phyloP scores from a whole-genome alignment of 1,140 invertebrate genomes.

The Zaprionus lachaisei region DNA sequence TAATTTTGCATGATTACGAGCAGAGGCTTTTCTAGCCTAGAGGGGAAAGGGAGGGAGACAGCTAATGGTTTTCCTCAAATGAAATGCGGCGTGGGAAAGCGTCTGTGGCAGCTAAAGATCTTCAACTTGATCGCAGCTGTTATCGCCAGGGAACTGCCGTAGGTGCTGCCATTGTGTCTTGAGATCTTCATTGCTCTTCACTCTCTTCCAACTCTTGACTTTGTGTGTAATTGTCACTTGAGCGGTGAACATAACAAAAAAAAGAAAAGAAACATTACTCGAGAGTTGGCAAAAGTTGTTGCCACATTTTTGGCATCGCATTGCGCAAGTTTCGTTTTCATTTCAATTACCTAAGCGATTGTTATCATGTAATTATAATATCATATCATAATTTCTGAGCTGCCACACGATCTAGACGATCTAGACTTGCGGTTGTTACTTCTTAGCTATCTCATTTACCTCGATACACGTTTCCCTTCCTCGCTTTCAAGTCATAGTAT shows the following conservation, averaged over 20 bases:
- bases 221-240: constrained; percentile 58
- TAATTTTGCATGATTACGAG: constrained; percentile 71
- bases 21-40: constrained; percentile 13
- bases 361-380: not conserved
- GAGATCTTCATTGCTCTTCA: constrained; percentile 51
- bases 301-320: constrained; percentile 31
- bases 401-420: not conserved
- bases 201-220: constrained; percentile 2
- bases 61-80: constrained; percentile 29
- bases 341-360: constrained; percentile 21
- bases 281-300: constrained; percentile 33
- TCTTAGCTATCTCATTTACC: not conserved
- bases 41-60: not conserved
- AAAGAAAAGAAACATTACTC: constrained; percentile 17
- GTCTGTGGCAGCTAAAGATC: constrained; percentile 8
- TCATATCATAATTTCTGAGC: not conserved
- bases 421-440: constrained; percentile 2
- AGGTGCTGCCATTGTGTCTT: constrained; percentile 7
- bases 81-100: constrained; percentile 43
- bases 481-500: too few relatives aligned
- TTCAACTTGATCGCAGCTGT: constrained; percentile 11
- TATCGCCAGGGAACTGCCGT: not conserved
- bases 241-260: not conserved
- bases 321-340: constrained; percentile 61
- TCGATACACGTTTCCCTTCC: too few relatives aligned